Evolutionary conservation across 2,113 vertebrate species (phyloP).

Genomic region (Erythrolamprus reginae): DNA sequence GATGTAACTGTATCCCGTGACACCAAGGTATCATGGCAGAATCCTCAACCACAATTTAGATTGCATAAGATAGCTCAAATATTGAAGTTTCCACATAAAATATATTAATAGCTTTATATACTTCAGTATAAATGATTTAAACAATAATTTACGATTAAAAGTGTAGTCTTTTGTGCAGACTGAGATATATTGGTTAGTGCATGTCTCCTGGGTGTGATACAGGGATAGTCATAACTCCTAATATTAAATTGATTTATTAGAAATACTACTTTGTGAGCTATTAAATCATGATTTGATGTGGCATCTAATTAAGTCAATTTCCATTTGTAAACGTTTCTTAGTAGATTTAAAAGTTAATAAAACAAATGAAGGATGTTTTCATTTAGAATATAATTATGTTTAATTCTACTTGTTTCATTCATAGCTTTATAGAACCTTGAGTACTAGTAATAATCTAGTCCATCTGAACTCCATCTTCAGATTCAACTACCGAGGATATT

Average conservation of each 20-base stretch:
- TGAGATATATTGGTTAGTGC: neutral
- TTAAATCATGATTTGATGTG: neutral
- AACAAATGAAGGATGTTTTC: neutral
- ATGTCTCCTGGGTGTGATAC: neutral
- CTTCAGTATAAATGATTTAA: neutral
- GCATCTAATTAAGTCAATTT: neutral
- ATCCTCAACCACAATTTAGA: neutral
- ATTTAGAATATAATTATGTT: neutral
- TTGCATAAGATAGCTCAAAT: neutral
- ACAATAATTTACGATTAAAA: neutral
- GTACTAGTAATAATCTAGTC: constrained; percentile 72
- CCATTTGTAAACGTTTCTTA: neutral
- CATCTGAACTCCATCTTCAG: constrained; percentile 80
- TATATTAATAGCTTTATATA: neutral
- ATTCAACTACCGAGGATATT: constrained; percentile 76
- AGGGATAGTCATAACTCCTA: neutral
- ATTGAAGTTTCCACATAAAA: neutral
- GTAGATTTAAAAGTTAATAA: neutral
- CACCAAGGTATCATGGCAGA: neutral
- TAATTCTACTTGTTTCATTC: neutral
- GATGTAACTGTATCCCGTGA: neutral
- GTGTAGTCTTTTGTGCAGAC: neutral
- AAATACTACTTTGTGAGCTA: neutral
- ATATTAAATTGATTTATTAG: neutral
- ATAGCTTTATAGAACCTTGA: constrained; percentile 46